Base-by-base conservation (phyloP, 2,888 invertebrate species). In the Myathropa florea region DNA sequence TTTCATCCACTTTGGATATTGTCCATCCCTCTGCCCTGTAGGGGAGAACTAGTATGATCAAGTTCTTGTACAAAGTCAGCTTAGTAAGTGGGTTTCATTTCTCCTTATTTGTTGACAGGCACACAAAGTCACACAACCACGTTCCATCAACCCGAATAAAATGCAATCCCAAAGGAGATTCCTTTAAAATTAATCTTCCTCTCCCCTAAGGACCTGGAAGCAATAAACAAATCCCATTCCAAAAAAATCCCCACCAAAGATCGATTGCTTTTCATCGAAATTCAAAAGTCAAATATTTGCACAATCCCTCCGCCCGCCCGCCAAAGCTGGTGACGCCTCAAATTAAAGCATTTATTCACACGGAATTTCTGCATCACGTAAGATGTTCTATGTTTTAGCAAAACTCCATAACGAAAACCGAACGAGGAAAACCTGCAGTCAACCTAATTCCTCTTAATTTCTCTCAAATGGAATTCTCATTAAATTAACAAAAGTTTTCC, bases 361-460 rank as follows among this genome's bases (percentile, higher is more conserved):
- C 46, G 46, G 9, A 46, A 46, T 46, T 46, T 46, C 46, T 46
- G 46, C 46, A 46, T 46, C 46, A 18, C 46, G 18, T 7, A 6
- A 18, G 46, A 46, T 46, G n/a, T 46, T 46, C 46, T 21, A 7
- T 46, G 4, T 46, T n/a, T 39, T n/a, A 6, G 4, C 14, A 18
- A 46, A 46, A 46, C 7, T 18, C 18, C 46, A 64, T 64, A 65
- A 46, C 46, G 46, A n/a, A 46, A 7, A 18, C 46, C 18, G 46
- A 46, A 46, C 46, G 7, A 4, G 9, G 53, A 55, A 33, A 72
- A 64, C 55, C 53, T 33, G 33, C 14, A 61, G 64, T 39, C 70
- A 82, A 71, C 76, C 53, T 77, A 70, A 65, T 71, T 77, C 59
- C 59, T 76, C 59, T 36, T 63, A 76, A 82, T 68, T 76, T 67